Base-by-base conservation (phyloP, 1,140 invertebrate species). In the Zaprionus capensis region DNA sequence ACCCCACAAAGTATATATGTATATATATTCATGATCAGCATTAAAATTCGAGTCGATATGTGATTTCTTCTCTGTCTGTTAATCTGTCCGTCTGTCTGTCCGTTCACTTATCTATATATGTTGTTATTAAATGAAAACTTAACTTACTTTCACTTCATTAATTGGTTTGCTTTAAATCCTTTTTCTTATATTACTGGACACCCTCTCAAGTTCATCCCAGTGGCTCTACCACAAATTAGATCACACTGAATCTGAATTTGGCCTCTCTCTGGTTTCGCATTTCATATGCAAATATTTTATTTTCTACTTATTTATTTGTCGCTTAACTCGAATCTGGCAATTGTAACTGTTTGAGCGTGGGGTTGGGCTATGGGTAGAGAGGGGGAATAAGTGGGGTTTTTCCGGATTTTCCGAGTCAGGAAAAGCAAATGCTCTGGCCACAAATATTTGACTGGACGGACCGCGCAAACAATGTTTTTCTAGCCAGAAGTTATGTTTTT, bases 361-460 rank as follows among this genome's bases (percentile, higher is more conserved):
- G 26, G 5, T 2, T 3, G 3, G 26, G 4, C 2, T 2, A 6
- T 34, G 15, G 11, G 38, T 14, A 17, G 44, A 28, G 28, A 31
- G 38, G 17, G 61, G 11, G 11, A 11, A 22, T 26, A 26, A 20
- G 34, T 31, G 74, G 69, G 57, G 64, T 71, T 70, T 66, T 67
- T 38, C 4, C 53, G 63, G 79, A 67, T 79, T 82, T 79, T 67
- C 70, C 67, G 64, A 71, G 73, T 81, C 80, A 85, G 76, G 17
- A 46, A 74, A 82, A 68, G 65, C 66, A 80, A 84, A 84, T 78
- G 62, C 69, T 73, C 78, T 70, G 49, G 51, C 76, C 84, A 87
- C 83, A 87, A 87, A 87, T 87, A 87, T 87, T 87, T 87, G 81
- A 71, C 68, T 73, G 68, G 63, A 71, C 75, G 74, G 71, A 88